Evolutionary conservation across 2,113 vertebrate species (phyloP), one percentile per base, ranked within the genome.

Genomic region (Notiomystis cincta): DNA sequence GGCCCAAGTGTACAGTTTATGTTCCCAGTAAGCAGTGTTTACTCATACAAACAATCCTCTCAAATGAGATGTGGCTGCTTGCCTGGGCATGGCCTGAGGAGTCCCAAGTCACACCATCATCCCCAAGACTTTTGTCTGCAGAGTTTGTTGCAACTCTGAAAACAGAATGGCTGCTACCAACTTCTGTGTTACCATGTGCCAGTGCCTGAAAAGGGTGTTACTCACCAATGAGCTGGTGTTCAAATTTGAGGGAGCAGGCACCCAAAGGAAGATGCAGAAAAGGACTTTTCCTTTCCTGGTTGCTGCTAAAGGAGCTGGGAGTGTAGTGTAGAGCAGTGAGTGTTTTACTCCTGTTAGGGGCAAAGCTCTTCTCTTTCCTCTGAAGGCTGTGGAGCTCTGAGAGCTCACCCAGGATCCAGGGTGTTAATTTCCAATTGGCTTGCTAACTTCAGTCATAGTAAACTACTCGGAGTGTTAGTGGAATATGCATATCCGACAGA

Each of bases 301-400:
- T 70, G 15, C 37, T 64, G 40, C 48, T 78, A 9, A 64, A 76
- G 38, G 51, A 78, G 30, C 37, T 53, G 45, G 27, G 16, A 30
- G 6, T 76, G 35, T 28, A 3, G 7, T 35, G 24, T 7, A 3
- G 6, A 51, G 62, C 42, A 64, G 61, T 10, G 25, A 23, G 5
- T 45, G 33, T 51, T 16, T 35, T 51, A 19, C 65, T 91, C 54
- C 40, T 0, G 0, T 45, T 35, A 15, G 13, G 14, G 19, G 3
- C 44, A 87, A 13, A 67, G 33, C 16, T 11, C 50, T 90, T 73
- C 28, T 67, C 31, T 20, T 85, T 76, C 24, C 40, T 54, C 35
- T 48, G 35, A 58, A 18, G 0, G 0, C 18, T n/a, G 3, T 5
- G 24, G 71, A 69, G 35, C 27, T 67, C 30, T 33, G 37, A 60